Evolutionary conservation across 2,888 invertebrate genomes (phyloP).

Genomic region (Stenchaetothrips biformis): DNA sequence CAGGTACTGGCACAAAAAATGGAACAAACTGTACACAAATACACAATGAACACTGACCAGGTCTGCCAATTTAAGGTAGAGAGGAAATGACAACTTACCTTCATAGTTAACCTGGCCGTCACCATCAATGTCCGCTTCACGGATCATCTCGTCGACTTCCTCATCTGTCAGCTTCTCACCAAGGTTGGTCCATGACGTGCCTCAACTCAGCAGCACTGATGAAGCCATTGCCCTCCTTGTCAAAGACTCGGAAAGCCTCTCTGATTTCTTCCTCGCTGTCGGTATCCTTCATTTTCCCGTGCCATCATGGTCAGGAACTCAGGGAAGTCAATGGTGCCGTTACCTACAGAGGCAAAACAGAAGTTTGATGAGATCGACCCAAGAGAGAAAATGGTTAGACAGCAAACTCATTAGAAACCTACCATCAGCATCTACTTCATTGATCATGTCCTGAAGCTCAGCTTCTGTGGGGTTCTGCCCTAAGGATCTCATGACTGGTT

Average conservation of each 20-base stretch:
- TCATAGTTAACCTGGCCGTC: slow-evolving; percentile 99
- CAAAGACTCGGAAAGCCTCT: slow-evolving; percentile 98
- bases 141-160: slow-evolving; percentile 99
- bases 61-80: background rate
- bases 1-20: background rate
- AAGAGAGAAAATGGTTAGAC: background rate
- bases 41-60: background rate
- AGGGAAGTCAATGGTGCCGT: slow-evolving; percentile 99
- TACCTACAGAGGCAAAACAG: slow-evolving; percentile 58
- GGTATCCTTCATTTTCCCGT: slow-evolving; percentile 99
- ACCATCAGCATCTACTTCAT: slow-evolving; percentile 97
- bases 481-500: slow-evolving; percentile 96
- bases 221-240: slow-evolving; percentile 99
- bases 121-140: slow-evolving; percentile 97
- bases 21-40: slow-evolving; percentile 16
- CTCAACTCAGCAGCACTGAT: slow-evolving; percentile 97
- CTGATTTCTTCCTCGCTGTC: slow-evolving; percentile 99
- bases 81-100: slow-evolving; percentile 53
- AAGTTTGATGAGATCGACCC: background rate
- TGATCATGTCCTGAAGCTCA: slow-evolving; percentile 99
- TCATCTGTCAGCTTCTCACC: slow-evolving; percentile 99
- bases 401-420: slow-evolving; percentile 43
- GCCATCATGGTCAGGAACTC: slow-evolving; percentile 99
- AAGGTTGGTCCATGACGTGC: slow-evolving; percentile 98
- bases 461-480: slow-evolving; percentile 99